These are phyloP conservation scores for Cirrhinus mrigala DNA, from an alignment of 2,797 vertebrate genomes.

Conservation along the genomic window DNA sequence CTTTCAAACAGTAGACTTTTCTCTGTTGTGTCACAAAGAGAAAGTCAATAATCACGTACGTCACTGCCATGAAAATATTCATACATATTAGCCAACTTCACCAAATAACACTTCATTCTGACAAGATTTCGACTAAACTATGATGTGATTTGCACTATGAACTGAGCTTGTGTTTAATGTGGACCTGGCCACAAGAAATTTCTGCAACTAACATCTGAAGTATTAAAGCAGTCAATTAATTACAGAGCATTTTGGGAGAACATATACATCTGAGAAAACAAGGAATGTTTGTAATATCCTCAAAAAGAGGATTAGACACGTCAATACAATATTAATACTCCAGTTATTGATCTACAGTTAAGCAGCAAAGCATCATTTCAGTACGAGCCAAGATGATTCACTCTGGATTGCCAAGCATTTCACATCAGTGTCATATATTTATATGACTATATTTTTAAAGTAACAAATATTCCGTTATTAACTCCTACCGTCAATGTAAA, in stretches of 20 bases:
- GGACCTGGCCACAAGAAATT: constrained; percentile 30
- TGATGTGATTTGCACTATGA: background rate
- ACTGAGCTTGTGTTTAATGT: constrained; percentile 24
- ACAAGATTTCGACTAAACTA: constrained; percentile 7
- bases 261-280: constrained; percentile 12
- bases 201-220: constrained; percentile 9
- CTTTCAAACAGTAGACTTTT: constrained; percentile 52
- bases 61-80: constrained; percentile 57
- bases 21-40: constrained; percentile 42
- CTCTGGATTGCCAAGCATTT: background rate
- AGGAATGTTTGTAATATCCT: constrained; percentile 49
- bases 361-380: constrained; percentile 29
- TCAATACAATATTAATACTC: constrained; percentile 6
- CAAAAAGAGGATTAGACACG: constrained; percentile 17
- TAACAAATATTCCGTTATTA: constrained; percentile 9
- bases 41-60: constrained; percentile 53
- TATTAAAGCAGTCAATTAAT: constrained; percentile 27
- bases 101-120: constrained; percentile 51
- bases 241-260: constrained; percentile 20
- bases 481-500: background rate
- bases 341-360: constrained; percentile 33
- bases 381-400: constrained; percentile 6
- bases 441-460: constrained; percentile 6
- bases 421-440: background rate
- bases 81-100: constrained; percentile 28